These are phyloP conservation scores for Lasiurus cinereus DNA, from an alignment of 2,113 vertebrate genomes.

Conservation along the genomic window DNA sequence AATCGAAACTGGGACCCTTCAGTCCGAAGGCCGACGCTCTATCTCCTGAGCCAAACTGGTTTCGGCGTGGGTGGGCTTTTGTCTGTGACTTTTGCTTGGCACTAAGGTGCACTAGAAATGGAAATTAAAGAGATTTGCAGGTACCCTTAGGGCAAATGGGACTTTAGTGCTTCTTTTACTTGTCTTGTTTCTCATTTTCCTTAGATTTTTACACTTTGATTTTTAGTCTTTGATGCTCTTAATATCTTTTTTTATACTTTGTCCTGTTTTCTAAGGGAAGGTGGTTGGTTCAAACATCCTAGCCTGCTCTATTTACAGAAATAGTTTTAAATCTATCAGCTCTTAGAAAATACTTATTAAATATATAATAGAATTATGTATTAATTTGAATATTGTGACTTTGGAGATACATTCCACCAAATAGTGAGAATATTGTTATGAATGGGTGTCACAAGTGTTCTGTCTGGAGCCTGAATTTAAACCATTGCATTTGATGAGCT, in stretches of 20 bases:
- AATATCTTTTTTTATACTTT: not conserved
- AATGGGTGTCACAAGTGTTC: not conserved
- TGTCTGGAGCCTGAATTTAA: not conserved
- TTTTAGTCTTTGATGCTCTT: slow-evolving; percentile 17
- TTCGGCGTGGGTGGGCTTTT: not conserved
- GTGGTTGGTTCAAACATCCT: not conserved
- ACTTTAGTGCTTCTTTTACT: not conserved
- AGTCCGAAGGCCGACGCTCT: too few species aligned
- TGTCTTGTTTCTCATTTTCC: not conserved
- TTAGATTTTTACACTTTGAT: slow-evolving; percentile 7
- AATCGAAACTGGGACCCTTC: too few species aligned
- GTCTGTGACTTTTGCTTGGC: not conserved
- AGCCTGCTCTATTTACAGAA: not conserved
- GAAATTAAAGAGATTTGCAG: not conserved
- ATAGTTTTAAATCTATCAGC: slow-evolving; percentile 43
- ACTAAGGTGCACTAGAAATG: not conserved
- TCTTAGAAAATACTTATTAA: slow-evolving; percentile 29
- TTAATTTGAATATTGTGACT: slow-evolving; percentile 34
- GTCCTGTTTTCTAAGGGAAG: not conserved
- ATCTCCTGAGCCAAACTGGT: too few species aligned
- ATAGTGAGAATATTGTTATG: not conserved
- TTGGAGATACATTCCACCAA: not conserved
- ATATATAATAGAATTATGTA: not conserved
- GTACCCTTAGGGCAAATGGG: not conserved
- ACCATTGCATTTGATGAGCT: not conserved